Evolutionary conservation across 2,797 vertebrate genomes (phyloP), one percentile per base, ranked within the genome.

Genomic region (Alcedo atthis): DNA sequence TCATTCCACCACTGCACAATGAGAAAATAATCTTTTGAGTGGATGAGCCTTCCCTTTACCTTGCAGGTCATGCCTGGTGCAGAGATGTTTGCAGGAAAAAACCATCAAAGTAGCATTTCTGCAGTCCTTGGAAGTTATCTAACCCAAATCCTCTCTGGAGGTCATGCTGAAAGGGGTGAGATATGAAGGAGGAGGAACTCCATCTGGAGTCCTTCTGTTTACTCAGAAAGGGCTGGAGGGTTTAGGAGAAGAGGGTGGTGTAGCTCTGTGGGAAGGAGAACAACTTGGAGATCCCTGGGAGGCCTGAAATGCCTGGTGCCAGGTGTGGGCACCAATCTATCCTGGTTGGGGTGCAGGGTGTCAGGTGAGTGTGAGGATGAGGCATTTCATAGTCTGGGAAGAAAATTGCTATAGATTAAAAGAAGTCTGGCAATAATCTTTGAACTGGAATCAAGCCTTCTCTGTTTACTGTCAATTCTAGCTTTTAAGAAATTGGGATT

Each of bases 321-420:
- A 51, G 58, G 22, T 2, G 1, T 6, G 8, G 57, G 81, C 18
- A 63, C 45, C 32, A 70, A 17, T 69, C 33, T 0, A 0, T 42
- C 33, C 37, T 33, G 28, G 30, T 1, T 53, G 4, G 33, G 33
- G 15, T 1, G 1, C 2, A 2, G 30, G 42, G 21, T 51, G 13
- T 45, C 33, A 58, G 54, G 9, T 37, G 25, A 75, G 21, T 25
- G 61, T 10, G 22, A 73, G 51, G 24, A 1, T 62, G 37, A 20
- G 22, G 9, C 2, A 2, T 22, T 57, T 28, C 66, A 28, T 87
- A 61, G 30, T 42, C 85, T 66, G 28, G 75, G 37, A 12, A 82
- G 8, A 11, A 69, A 61, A 70, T 6, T 71, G 10, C 11, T 77
- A 14, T 5, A n/a, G 40, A 18, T 32, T 32, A 59, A 66, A 85